Evolutionary conservation across 2,113 vertebrate genomes (phyloP), one percentile per base, ranked within the genome.

Genomic region (Limnothrissa miodon): DNA sequence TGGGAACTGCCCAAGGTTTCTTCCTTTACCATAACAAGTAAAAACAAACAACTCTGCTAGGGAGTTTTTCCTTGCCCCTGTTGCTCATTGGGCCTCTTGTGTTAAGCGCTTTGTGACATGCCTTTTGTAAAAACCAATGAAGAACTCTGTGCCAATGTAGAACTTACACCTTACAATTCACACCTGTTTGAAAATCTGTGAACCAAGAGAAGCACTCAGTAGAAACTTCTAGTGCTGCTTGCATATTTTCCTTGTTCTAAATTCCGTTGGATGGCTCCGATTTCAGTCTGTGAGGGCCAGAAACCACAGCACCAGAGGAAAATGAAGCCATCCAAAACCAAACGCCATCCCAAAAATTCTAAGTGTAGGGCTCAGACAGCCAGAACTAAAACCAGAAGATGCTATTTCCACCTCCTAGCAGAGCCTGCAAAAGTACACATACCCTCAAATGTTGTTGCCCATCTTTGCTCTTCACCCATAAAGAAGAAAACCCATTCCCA

Each of bases 341-440:
- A 83, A 90, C 83, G 86, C 90, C 91, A 91, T 90, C 93, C 92
- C 91, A 92, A 90, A 89, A 87, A 93, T 93, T 90, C 83, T 92
- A 92, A 93, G 87, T 90, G 86, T 85, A 88, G 91, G 86, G 87
- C 86, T 90, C 85, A 88, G 78, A 87, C 84, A 86, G 86, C 80
- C 66, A 88, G 85, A 29, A 90, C 88, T 74, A 88, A 88, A 92
- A 88, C 89, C 89, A 90, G 84, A 88, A 84, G 85, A 89, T 74
- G 84, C 90, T 90, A 93, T 91, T 92, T 93, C 91, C 82, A 86
- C 80, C 89, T 87, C 85, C 83, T 39, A 39, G 66, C 33, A 74
- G 66, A 74, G 66, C 66, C 66, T 74, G 66, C 66, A 74, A 36
- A 74, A 15, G 66, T 4, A 36, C 66, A 74, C 66, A 17, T 74